Conservation (phyloP, 53 echinoderm and acorn worm genomes). For the Pentamera pediparva region DNA sequence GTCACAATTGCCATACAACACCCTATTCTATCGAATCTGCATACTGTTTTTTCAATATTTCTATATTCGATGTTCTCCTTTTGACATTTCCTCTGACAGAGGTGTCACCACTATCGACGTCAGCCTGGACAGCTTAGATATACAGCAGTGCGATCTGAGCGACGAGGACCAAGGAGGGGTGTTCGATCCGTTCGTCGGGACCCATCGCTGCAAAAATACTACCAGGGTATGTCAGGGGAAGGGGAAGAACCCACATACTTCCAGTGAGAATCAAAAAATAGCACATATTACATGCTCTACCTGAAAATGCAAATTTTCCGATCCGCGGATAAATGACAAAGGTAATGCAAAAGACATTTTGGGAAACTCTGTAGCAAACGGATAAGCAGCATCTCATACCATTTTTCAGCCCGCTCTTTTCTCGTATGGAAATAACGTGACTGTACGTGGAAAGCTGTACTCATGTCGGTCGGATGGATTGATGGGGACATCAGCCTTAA, state of each 20-base stretch:
- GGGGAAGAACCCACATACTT: background rate
- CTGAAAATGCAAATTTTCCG: too few species aligned
- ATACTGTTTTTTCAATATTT: background rate
- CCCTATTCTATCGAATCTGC: background rate
- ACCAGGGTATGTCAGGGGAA: conserved; percentile 53
- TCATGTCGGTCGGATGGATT: too few species aligned
- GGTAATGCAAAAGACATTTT: too few species aligned
- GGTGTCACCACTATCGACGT: conserved; percentile 94
- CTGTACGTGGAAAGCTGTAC: too few species aligned
- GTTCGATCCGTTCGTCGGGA: conserved; percentile 83
- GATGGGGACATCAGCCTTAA: too few species aligned
- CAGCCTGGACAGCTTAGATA: conserved; percentile 64
- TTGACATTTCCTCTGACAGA: conserved; percentile 27
- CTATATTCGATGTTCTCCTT: background rate
- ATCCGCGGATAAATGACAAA: too few species aligned
- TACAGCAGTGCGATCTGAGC: conserved; percentile 59
- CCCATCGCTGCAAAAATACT: conserved; percentile 75
- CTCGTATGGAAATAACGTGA: too few species aligned
- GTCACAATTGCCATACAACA: background rate
- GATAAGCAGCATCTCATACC: too few species aligned
- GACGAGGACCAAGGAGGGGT: conserved; percentile 46
- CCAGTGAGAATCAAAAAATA: too few species aligned
- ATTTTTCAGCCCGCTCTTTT: too few species aligned
- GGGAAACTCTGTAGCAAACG: too few species aligned
- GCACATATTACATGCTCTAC: too few species aligned